Evolutionary conservation across 1,140 invertebrate genomes (phyloP).

Genomic region (Drepana arcuata): DNA sequence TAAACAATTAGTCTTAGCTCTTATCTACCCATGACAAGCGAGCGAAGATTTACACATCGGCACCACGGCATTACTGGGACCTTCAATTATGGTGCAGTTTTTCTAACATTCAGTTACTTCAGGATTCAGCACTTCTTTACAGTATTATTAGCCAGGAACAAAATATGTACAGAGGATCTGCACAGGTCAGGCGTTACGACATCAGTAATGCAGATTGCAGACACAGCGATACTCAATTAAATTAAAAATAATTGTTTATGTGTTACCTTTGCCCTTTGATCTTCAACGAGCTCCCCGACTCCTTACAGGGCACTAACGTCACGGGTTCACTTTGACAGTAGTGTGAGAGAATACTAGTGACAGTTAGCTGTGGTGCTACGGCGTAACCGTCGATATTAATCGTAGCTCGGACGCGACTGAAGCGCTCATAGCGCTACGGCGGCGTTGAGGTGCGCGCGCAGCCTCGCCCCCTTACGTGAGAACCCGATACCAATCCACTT

Average conservation of each 20-base stretch:
- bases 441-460: constrained; percentile 54
- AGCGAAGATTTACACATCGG: too few species aligned
- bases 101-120: too few species aligned
- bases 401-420: constrained; percentile 55
- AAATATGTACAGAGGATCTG: constrained; percentile 5
- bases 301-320: constrained; percentile 19
- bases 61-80: too few species aligned
- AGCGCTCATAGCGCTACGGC: constrained; percentile 36
- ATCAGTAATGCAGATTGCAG: constrained; percentile 7
- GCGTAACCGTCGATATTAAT: constrained; percentile 45
- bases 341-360: constrained; percentile 6
- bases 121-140: too few species aligned
- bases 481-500: constrained; percentile 62
- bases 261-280: constrained; percentile 3
- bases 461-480: constrained; percentile 54
- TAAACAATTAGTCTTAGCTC: too few species aligned
- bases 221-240: background rate
- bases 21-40: too few species aligned
- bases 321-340: constrained; percentile 17
- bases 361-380: constrained; percentile 27
- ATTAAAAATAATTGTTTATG: background rate
- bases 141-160: too few species aligned
- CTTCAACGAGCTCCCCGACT: constrained; percentile 5
- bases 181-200: constrained; percentile 11
- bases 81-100: too few species aligned